Conservation (phyloP, 2,797 vertebrate genomes). For the Sebastiscus tertius region DNA sequence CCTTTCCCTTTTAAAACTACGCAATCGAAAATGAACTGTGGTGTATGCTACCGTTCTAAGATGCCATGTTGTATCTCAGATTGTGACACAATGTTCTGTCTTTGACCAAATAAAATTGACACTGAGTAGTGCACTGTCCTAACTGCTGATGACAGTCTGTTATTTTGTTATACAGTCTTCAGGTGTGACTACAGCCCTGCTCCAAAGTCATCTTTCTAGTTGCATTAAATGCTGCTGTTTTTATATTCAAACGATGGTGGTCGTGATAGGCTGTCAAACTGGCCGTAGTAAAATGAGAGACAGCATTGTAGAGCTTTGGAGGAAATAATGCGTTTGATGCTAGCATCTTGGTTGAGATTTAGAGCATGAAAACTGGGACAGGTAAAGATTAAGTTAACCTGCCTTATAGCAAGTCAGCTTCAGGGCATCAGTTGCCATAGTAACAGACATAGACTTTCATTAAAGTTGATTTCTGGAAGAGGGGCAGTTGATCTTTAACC, state of each 20-base stretch:
- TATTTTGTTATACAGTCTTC: background rate
- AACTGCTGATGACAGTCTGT: background rate
- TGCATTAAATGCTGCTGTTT: background rate
- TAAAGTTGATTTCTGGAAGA: background rate
- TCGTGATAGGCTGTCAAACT: background rate
- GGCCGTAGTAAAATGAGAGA: background rate
- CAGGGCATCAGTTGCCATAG: background rate
- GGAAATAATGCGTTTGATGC: background rate
- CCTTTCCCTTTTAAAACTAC: background rate
- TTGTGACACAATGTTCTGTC: background rate
- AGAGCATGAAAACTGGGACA: background rate
- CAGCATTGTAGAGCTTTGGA: background rate
- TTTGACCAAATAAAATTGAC: background rate
- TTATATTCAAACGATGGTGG: background rate
- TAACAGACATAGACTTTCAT: background rate
- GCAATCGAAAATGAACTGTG: background rate
- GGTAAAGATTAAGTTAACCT: background rate
- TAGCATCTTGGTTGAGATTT: background rate
- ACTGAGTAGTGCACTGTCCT: background rate
- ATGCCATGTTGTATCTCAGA: background rate
- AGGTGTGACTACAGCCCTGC: too few species aligned
- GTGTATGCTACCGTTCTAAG: background rate
- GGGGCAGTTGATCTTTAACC: background rate
- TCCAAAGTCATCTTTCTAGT: background rate
- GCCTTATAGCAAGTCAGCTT: background rate